Percentiles rank a stretch among this genome's conserved stretches.
Conservation (phyloP, 2,113 vertebrate genomes). For the Ia io region DNA sequence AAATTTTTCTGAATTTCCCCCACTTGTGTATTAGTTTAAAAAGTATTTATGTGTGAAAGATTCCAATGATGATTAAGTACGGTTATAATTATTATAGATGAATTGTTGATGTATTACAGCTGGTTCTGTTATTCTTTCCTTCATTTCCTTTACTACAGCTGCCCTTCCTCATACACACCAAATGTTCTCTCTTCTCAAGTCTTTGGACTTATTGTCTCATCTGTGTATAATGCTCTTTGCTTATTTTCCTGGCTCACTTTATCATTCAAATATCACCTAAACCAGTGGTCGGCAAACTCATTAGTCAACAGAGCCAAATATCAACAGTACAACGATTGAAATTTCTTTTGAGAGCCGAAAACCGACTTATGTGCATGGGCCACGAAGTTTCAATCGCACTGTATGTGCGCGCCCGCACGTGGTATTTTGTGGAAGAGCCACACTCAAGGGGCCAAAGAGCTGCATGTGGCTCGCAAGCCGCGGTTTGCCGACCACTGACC, state of each 20-base stretch:
- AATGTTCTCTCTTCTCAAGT: not conserved
- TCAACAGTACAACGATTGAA: too few relatives aligned
- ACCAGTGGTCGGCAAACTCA: not conserved
- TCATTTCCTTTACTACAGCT: not conserved
- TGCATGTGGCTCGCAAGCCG: too few relatives aligned
- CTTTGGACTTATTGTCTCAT: not conserved
- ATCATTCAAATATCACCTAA: not conserved
- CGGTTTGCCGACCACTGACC: not conserved
- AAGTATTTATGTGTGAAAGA: not conserved
- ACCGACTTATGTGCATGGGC: too few relatives aligned
- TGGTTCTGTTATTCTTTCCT: not conserved
- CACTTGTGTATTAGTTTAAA: conserved; percentile 1
- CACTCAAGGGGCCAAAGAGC: too few relatives aligned
- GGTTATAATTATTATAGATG: not conserved
- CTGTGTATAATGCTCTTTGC: not conserved
- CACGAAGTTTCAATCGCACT: too few relatives aligned
- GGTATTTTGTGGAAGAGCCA: too few relatives aligned
- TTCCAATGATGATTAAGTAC: not conserved
- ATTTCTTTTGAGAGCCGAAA: too few relatives aligned
- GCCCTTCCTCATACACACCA: not conserved
- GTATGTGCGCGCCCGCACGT: too few relatives aligned
- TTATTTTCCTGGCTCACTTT: not conserved
- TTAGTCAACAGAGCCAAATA: too few relatives aligned
- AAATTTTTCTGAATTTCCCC: not conserved
- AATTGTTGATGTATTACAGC: not conserved